Evolutionary conservation across 2,797 vertebrate species (phyloP).

Genomic region (Clarias platycephalus): DNA sequence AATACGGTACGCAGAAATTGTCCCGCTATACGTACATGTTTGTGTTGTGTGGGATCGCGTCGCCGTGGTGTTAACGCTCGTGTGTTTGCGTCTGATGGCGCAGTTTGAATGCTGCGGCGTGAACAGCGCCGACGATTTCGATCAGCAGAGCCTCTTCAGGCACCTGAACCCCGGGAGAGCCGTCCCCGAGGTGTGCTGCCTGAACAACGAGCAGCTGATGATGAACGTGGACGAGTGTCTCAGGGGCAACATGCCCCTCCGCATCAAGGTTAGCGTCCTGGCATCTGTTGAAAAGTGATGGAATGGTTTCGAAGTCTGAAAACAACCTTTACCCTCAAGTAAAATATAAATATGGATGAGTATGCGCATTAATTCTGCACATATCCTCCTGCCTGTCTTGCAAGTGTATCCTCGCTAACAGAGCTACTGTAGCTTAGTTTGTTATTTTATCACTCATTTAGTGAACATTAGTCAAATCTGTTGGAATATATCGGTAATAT

Average conservation of each 20-base stretch:
- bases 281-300: no score
- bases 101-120: conserved; percentile 93
- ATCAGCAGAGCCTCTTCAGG: conserved; percentile 74
- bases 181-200: conserved; percentile 85
- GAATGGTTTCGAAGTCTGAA: neutral
- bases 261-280: conserved; percentile 77
- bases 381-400: neutral
- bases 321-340: neutral
- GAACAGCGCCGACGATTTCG: conserved; percentile 86
- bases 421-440: neutral
- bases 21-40: neutral
- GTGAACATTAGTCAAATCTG: neutral
- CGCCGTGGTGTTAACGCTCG: neutral
- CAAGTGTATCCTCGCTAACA: neutral
- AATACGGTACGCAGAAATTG: conserved; percentile 76
- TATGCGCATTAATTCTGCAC: neutral
- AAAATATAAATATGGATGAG: neutral
- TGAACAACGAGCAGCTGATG: conserved; percentile 77
- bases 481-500: neutral
- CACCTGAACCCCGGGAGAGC: conserved; percentile 64
- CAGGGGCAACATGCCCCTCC: conserved; percentile 71
- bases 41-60: neutral
- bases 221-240: conserved; percentile 79
- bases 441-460: neutral
- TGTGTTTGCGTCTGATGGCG: conserved; percentile 14